Base-by-base conservation (phyloP, 2,797 vertebrate species). In the Toxotes lorentzi region DNA sequence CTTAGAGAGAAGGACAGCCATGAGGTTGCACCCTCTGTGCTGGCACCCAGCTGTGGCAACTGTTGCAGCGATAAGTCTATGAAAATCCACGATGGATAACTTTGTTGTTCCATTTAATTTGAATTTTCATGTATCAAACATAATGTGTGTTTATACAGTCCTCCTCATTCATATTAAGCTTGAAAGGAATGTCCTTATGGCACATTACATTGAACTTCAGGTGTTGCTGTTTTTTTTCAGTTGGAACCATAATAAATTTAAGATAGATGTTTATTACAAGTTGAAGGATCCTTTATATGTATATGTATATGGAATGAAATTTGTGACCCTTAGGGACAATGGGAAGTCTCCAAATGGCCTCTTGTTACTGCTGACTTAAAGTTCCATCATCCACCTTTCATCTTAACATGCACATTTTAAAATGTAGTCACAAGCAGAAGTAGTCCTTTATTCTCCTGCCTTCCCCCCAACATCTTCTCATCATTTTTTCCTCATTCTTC, bases 1-100 rank as follows among this genome's bases (percentile, higher is more conserved):
- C 59, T 57, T 50, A 71, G 66, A 81, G 57, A 70, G 54, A 64
- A 66, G 59, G 56, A 57, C 78, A 70, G 79, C 86, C 81, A 74
- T 73, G 61, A 84, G 73, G 82, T 84, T 87, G 66, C 38, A 51
- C 71, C 86, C 79, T 89, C 72, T 78, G 77, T 82, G 70, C 64
- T 58, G 61, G 72, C 69, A 74, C 56, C 76, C 54, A 75, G 75
- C 81, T 74, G 43, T 81, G 60, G 50, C 74, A 70, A 78, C 47
- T 67, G 60, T 62, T 72, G 48, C 38, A 50, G 71, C n/a, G 54
- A 61, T 41, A 68, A 43, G 63, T 38, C 59, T 77, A 72, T 75
- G 60, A 67, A 77, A 85, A 83, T 59, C 45, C 50, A 75, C 61
- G 45, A 60, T 58, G 47, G 63, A 51, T 59, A 47, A 77, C 58